Base-by-base conservation (phyloP, 2,797 vertebrate genomes). In the Rhinoraja longicauda region DNA sequence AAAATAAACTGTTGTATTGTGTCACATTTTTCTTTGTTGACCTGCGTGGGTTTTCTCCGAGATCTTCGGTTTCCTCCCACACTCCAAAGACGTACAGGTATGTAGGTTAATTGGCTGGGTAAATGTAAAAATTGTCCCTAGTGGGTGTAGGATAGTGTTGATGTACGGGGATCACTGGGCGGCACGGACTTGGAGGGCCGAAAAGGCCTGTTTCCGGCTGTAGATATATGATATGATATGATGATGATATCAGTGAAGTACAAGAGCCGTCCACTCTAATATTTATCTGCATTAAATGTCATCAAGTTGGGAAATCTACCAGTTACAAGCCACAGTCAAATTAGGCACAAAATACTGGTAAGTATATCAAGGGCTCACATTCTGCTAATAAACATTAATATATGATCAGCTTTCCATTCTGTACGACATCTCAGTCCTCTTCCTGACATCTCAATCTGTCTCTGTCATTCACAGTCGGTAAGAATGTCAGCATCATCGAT, bases 401-500 rank as follows among this genome's bases (percentile, higher is more conserved):
- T 75, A 92, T 75, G 70, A 39, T 75, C 24, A 24, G 45, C 67
- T 92, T 57, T 53, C 90, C 90, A 92, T 75, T 75, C 90, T 92
- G 67, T 53, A 53, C 75, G 75, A 53, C 70, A 75, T 92, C 70
- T 73, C 90, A 92, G 90, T 75, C 70, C 36, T 15, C 90, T 92
- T 75, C 36, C 70, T 92, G 90, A 92, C 90, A 92, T 92, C 90
- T 75, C 90, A 26, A 92, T 92, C 70, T 73, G 39, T 92, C 90
- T 92, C 70, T 73, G 90, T 57, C 90, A 24, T 24, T 92, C 90
- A 92, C 17, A 45, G 36, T 45, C 36, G 10, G 67, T 72, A 92
- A 75, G 90, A 53, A 10, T 92, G 90, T 92, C 90, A 92, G 90
- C 90, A 19, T 92, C 90, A 92, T 92, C 67, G 90, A 92, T 92